These are phyloP conservation scores for Odocoileus hemionus DNA, from an alignment of 2,113 vertebrate genomes.

Conservation along the genomic window DNA sequence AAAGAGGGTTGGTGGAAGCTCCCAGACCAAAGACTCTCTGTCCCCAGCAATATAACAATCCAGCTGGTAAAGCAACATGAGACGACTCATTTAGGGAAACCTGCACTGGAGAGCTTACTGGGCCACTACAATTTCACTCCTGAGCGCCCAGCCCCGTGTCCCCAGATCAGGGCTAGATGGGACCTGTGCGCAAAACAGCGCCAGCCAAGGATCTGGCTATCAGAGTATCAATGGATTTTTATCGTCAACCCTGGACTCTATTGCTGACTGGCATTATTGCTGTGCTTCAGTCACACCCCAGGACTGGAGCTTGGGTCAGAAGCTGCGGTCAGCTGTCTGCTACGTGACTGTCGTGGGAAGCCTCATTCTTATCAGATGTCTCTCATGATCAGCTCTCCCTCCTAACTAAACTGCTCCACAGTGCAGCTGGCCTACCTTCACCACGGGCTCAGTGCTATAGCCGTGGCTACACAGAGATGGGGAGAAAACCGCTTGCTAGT, in stretches of 20 bases:
- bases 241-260: neutral
- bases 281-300: neutral
- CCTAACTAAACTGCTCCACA: neutral
- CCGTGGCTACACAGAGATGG: neutral
- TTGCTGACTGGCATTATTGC: neutral
- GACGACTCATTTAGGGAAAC: neutral
- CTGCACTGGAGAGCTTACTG: neutral
- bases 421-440: neutral
- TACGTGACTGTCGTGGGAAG: neutral
- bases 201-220: neutral
- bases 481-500: neutral
- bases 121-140: fast-evolving
- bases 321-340: neutral
- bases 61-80: neutral
- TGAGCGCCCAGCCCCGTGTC: neutral
- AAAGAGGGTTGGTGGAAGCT: neutral
- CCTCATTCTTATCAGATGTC: neutral
- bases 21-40: neutral
- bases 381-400: neutral
- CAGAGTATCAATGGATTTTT: neutral
- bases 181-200: neutral
- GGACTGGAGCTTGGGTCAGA: neutral
- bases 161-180: neutral
- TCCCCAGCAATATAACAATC: neutral
- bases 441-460: fast-evolving